These are phyloP conservation scores for Chloroclystis v-ata DNA, from an alignment of 2,888 invertebrate species.

Conservation along the genomic window DNA sequence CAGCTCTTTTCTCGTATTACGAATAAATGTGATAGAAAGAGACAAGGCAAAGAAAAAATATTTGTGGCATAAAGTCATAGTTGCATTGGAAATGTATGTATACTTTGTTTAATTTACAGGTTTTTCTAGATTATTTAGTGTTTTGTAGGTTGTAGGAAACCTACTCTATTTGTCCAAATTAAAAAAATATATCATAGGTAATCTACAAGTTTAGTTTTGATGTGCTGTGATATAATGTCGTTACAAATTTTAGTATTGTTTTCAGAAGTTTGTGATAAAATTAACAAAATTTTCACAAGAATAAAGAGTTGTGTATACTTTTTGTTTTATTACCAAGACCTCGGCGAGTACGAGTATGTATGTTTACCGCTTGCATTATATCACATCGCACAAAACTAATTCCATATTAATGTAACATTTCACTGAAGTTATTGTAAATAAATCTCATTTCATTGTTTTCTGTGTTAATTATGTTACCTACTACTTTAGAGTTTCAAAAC, in stretches of 20 bases:
- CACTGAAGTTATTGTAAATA: background rate
- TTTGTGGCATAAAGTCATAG: too few species aligned
- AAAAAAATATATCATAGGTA: too few species aligned
- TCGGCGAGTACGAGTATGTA: background rate
- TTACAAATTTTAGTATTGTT: background rate
- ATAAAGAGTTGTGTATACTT: constrained; percentile 34
- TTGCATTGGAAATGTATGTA: too few species aligned
- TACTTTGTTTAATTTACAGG: too few species aligned
- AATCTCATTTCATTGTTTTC: background rate
- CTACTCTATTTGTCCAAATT: too few species aligned
- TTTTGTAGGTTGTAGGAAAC: too few species aligned
- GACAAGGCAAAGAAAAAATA: too few species aligned
- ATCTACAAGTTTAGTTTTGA: constrained; percentile 10
- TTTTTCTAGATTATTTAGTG: too few species aligned
- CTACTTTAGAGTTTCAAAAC: too few species aligned
- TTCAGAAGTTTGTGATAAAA: background rate
- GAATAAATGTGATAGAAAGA: too few species aligned
- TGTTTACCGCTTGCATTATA: constrained; percentile 1
- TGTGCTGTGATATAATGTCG: constrained; percentile 13
- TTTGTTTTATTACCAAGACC: constrained; percentile 32
- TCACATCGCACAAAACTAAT: constrained; percentile 16
- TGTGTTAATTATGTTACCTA: background rate
- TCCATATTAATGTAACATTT: background rate
- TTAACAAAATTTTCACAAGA: background rate
- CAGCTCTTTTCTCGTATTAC: too few species aligned